Conservation (phyloP, 2,888 invertebrate species). For the Polydrusus pterygomalis region DNA sequence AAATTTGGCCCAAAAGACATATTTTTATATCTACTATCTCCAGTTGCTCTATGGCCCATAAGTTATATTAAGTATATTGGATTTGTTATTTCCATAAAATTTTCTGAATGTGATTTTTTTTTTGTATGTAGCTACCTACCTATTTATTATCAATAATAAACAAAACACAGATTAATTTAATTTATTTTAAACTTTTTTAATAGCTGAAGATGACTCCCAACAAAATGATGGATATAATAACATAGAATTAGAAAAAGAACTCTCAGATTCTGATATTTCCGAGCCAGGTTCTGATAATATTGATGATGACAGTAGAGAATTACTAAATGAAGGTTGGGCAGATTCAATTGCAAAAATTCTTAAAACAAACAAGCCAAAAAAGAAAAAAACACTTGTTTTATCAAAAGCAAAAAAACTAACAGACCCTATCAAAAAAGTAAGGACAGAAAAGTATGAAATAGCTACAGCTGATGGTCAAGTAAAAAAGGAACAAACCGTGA, state of each 20-base stretch:
- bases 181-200: too few species aligned
- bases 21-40: too few species aligned
- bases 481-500: constrained; percentile 70
- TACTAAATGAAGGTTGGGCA: constrained; percentile 84
- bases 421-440: constrained; percentile 72
- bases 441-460: constrained; percentile 79
- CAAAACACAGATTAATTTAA: too few species aligned
- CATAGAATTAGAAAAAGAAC: constrained; percentile 12
- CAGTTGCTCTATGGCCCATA: too few species aligned
- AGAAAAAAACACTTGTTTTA: constrained; percentile 83
- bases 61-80: too few species aligned
- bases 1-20: too few species aligned
- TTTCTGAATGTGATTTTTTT: too few species aligned
- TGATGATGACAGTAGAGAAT: constrained; percentile 56
- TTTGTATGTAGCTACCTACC: too few species aligned
- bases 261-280: constrained; percentile 13
- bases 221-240: background rate
- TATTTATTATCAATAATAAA: too few species aligned
- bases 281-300: constrained; percentile 28
- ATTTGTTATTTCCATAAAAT: too few species aligned
- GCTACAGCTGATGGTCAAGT: constrained; percentile 74
- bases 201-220: background rate
- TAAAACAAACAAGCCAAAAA: constrained; percentile 82
- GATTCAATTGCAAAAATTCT: constrained; percentile 88
- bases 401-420: constrained; percentile 86